Evolutionary conservation across 2,113 vertebrate genomes (phyloP).

Genomic region (Riparia riparia): DNA sequence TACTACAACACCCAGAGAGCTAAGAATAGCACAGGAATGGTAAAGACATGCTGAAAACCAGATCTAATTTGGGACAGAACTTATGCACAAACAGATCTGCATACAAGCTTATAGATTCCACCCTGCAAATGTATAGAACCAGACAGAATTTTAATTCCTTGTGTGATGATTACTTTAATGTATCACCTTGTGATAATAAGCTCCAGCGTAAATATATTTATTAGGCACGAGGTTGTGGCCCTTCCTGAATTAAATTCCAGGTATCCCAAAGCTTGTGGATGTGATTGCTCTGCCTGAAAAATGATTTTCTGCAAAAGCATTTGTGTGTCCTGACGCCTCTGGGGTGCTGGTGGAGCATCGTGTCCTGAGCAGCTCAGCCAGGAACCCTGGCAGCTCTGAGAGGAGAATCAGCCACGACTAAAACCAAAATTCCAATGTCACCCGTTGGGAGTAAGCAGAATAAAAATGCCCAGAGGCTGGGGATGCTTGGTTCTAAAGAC

Average conservation of each 20-base stretch:
- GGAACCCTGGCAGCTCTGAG: background rate
- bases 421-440: background rate
- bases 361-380: background rate
- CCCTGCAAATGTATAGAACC: background rate
- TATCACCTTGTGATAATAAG: background rate
- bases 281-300: background rate
- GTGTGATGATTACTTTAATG: background rate
- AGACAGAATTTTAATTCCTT: background rate
- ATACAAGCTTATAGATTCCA: background rate
- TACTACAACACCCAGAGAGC: background rate
- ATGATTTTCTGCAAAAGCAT: background rate
- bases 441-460: background rate
- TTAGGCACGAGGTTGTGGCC: background rate
- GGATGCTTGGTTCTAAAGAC: background rate
- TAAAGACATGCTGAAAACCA: background rate
- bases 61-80: background rate
- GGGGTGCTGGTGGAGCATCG: rapidly evolving
- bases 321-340: background rate
- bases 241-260: background rate
- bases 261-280: background rate
- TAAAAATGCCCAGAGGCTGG: background rate
- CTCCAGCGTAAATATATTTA: background rate
- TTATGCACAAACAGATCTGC: background rate
- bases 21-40: constrained; percentile 4
- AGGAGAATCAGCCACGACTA: background rate